Conservation (phyloP, 2,888 invertebrate genomes). For the Beris chalybata region DNA sequence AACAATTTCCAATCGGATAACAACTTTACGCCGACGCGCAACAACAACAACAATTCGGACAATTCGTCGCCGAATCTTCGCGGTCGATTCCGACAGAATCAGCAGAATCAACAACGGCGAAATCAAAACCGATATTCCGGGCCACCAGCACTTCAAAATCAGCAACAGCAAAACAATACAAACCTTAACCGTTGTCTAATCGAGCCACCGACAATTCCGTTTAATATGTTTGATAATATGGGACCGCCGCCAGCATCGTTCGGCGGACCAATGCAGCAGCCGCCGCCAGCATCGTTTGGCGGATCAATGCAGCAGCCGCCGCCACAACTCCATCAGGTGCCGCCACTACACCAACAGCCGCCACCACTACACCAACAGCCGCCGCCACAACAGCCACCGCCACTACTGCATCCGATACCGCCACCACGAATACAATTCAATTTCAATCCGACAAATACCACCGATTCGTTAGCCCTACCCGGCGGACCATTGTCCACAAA, state of each 20-base stretch:
- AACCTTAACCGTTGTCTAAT: conserved; percentile 34
- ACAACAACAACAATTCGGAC: conserved; percentile 6
- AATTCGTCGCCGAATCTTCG: conserved; percentile 18
- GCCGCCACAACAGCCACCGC: conserved; percentile 38
- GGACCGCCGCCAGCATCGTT: conserved; percentile 37
- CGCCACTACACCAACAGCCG: conserved; percentile 36
- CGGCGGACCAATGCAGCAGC: conserved; percentile 36
- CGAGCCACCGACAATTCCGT: conserved; percentile 6
- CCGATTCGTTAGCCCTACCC: too few relatives aligned
- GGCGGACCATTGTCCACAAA: too few relatives aligned
- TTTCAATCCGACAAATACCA: too few relatives aligned
- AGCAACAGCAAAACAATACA: conserved; percentile 4
- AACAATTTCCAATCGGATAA: conserved; percentile 22
- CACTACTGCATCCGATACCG: conserved; percentile 45
- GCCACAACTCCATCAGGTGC: conserved; percentile 43
- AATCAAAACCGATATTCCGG: conserved; percentile 27
- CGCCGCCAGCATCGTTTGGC: too few relatives aligned
- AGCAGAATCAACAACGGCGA: conserved; percentile 20
- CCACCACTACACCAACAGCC: conserved; percentile 43
- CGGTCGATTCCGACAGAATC: conserved; percentile 19
- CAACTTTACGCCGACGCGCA: conserved; percentile 8
- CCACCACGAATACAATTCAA: conserved; percentile 44
- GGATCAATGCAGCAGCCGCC: conserved; percentile 43
- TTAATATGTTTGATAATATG: conserved; percentile 13
- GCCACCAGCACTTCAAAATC: not conserved